Percentiles rank a stretch among this genome's conserved stretches.
These are phyloP conservation scores for Hyphantria cunea DNA, from an alignment of 1,140 invertebrate species.

Conservation along the genomic window DNA sequence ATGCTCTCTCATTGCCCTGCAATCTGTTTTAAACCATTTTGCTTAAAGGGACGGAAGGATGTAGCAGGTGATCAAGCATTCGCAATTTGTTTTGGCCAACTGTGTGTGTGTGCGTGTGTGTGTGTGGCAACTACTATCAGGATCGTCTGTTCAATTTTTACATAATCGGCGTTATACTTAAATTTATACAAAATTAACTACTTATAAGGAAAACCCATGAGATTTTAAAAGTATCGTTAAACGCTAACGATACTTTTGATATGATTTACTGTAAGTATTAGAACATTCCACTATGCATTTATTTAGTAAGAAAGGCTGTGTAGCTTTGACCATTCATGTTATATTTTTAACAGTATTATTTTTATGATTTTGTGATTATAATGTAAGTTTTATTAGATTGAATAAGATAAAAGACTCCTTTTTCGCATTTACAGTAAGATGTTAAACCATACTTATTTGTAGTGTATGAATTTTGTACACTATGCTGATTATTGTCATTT, in stretches of 20 bases:
- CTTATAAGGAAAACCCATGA: conserved; percentile 10
- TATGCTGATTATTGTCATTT: no score
- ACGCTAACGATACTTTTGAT: no score
- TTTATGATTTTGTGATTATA: conserved; percentile 40
- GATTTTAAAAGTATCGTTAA: conserved; percentile 13
- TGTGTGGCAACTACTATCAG: no score
- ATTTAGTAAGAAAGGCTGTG: conserved; percentile 44
- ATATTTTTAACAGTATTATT: conserved; percentile 54
- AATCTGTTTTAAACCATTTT: no score
- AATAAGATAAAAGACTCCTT: not conserved
- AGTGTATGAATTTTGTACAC: no score
- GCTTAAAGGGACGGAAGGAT: no score
- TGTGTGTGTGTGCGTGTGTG: no score
- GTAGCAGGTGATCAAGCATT: no score
- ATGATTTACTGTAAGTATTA: not conserved
- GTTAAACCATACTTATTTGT: no score
- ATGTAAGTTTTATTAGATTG: conserved; percentile 5
- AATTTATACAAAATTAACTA: conserved; percentile 8
- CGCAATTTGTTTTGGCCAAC: no score
- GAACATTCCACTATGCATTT: conserved; percentile 53
- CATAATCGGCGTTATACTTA: conserved; percentile 19
- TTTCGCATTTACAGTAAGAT: no score
- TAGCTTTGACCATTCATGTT: conserved; percentile 40
- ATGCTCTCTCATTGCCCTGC: no score
- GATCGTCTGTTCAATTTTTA: not conserved